phyloP scores from a whole-genome alignment of 2,888 invertebrate species.

The Melangyna quadrimaculata region DNA sequence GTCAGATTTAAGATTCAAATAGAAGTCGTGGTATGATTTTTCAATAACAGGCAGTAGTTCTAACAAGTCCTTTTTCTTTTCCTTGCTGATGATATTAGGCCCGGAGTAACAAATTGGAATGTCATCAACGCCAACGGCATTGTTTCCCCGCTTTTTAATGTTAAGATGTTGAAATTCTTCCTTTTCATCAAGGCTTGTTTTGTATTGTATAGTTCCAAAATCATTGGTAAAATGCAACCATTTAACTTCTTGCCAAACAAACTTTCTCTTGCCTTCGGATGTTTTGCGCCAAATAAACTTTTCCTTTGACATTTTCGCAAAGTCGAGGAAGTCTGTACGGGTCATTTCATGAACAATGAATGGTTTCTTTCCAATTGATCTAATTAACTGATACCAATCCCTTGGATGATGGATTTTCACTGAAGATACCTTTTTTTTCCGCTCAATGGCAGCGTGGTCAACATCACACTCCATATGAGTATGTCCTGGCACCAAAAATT shows the following conservation, averaged over 20 bases:
- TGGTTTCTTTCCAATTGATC: too few relatives aligned
- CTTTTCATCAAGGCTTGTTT: not conserved
- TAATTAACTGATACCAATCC: not conserved
- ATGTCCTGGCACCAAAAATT: slow-evolving; percentile 3
- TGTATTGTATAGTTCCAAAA: slow-evolving; percentile 9
- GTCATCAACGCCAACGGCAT: not conserved
- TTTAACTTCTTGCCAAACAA: slow-evolving; percentile 4
- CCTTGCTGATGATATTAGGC: not conserved
- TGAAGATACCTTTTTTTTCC: slow-evolving; percentile 9
- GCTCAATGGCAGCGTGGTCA: slow-evolving; percentile 29
- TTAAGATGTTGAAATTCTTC: not conserved
- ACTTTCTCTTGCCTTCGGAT: too few relatives aligned
- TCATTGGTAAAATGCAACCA: slow-evolving; percentile 21
- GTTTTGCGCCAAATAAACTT: too few relatives aligned
- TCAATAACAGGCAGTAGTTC: slow-evolving; percentile 6
- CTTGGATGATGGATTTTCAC: not conserved
- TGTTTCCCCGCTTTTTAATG: not conserved
- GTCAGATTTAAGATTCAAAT: not conserved
- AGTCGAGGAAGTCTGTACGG: too few relatives aligned
- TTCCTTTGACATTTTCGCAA: too few relatives aligned
- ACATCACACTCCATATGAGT: slow-evolving; percentile 47
- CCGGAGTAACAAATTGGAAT: too few relatives aligned
- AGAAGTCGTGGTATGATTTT: slow-evolving; percentile 1
- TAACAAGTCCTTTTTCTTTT: slow-evolving; percentile 6
- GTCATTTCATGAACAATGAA: too few relatives aligned